These are phyloP conservation scores for Oreortyx pictus DNA, from an alignment of 2,797 vertebrate species.

Conservation along the genomic window DNA sequence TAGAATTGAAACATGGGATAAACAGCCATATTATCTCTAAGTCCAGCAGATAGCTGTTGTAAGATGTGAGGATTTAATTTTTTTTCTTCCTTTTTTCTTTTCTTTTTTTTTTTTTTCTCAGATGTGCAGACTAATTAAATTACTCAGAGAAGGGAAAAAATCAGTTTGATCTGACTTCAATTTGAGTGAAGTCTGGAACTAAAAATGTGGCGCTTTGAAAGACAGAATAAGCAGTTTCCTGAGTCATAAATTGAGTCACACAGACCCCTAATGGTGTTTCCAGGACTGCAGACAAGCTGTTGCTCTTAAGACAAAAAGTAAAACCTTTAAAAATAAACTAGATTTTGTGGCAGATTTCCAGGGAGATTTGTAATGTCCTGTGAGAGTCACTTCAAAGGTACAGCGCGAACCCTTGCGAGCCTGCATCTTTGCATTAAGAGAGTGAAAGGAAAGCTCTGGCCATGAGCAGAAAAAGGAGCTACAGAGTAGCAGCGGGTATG, in stretches of 20 bases:
- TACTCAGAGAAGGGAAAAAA: neutral
- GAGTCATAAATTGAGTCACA: constrained; percentile 78
- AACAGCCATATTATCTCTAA: neutral
- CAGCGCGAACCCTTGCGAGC: neutral
- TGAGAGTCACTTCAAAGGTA: constrained; percentile 44
- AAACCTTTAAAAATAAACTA: constrained; percentile 48
- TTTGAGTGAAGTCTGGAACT: constrained; percentile 57
- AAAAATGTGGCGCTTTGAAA: constrained; percentile 48
- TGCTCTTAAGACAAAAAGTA: constrained; percentile 59
- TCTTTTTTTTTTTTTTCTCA: neutral
- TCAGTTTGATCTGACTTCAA: constrained; percentile 54
- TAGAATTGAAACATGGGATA: neutral
- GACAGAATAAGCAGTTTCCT: constrained; percentile 71
- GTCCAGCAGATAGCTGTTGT: neutral
- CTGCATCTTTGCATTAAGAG: neutral
- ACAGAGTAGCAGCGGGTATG: rapidly evolving
- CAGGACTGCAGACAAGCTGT: constrained; percentile 69
- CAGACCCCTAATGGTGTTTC: constrained; percentile 70
- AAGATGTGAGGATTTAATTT: neutral
- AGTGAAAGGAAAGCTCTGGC: neutral
- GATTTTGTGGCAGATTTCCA: constrained; percentile 51
- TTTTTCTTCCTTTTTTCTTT: neutral
- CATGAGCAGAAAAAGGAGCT: neutral
- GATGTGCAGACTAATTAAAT: constrained; percentile 39
- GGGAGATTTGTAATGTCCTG: constrained; percentile 65